Conservation (phyloP, 2,888 invertebrate genomes). For the Amaurobius ferox region DNA sequence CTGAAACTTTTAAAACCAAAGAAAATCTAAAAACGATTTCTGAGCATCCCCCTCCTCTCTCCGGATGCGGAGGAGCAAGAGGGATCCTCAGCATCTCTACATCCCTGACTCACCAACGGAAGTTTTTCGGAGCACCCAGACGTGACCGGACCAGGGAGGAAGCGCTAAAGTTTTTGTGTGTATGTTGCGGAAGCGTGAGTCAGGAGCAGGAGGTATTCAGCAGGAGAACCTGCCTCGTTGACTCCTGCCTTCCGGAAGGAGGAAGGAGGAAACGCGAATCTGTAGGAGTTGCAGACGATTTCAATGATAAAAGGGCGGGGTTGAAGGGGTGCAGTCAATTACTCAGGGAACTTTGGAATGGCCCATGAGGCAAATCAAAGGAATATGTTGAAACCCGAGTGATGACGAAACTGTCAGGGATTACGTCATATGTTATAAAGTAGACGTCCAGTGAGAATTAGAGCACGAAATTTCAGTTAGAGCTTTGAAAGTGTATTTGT, state of each 20-base stretch:
- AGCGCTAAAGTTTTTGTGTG: conserved; percentile 50
- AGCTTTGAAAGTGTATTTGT: too few relatives aligned
- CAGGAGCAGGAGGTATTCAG: conserved; percentile 21
- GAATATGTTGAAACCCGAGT: neutral
- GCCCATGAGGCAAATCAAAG: neutral
- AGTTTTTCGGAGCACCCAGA: conserved; percentile 53
- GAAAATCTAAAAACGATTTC: conserved; percentile 1
- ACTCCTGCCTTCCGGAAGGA: conserved; percentile 58
- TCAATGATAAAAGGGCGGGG: conserved; percentile 17
- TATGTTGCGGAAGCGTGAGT: conserved; percentile 46
- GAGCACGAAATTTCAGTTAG: neutral
- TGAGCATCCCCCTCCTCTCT: neutral
- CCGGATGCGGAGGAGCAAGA: conserved; percentile 50
- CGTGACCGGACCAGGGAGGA: conserved; percentile 35
- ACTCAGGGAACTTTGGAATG: neutral
- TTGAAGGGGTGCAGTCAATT: conserved; percentile 2
- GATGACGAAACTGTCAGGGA: neutral
- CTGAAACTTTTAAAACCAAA: conserved; percentile 1
- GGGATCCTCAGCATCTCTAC: conserved; percentile 22
- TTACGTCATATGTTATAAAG: neutral
- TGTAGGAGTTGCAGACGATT: conserved; percentile 10
- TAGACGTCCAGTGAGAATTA: neutral
- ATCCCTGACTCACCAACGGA: conserved; percentile 61
- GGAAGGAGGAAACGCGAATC: conserved; percentile 25
- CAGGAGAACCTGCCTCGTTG: conserved; percentile 41